Percentiles rank a stretch among this genome's conserved stretches.
Evolutionary conservation across 2,888 invertebrate species (phyloP).

Genomic region (Eudasyphora cyanicolor): DNA sequence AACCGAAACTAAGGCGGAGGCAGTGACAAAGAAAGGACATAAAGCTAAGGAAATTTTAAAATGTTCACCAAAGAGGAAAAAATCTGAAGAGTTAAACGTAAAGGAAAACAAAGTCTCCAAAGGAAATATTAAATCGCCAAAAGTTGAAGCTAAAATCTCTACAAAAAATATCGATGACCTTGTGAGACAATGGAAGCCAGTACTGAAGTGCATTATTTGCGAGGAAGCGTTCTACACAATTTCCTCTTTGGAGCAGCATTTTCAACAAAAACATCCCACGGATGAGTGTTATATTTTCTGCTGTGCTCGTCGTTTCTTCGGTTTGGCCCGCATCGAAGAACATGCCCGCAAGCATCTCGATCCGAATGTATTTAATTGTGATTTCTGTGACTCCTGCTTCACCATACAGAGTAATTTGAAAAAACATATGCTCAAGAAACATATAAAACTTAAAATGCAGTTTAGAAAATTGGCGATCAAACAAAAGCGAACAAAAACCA

Average conservation of each 20-base stretch:
- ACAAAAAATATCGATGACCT: background rate
- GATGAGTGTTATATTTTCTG: slow-evolving; percentile 64
- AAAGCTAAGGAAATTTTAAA: too few species aligned
- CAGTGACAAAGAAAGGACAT: too few species aligned
- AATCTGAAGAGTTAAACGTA: background rate
- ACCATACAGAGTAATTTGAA: background rate
- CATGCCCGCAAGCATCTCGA: slow-evolving; percentile 65
- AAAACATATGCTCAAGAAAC: background rate
- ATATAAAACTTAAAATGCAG: background rate
- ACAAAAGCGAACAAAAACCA: background rate
- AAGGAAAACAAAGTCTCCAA: background rate
- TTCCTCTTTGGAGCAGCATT: slow-evolving; percentile 67
- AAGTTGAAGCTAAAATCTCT: background rate
- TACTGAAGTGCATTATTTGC: slow-evolving; percentile 66
- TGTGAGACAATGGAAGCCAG: slow-evolving; percentile 51
- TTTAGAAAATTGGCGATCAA: background rate
- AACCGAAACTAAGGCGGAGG: too few species aligned
- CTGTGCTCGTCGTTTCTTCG: slow-evolving; percentile 64
- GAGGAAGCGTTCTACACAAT: background rate
- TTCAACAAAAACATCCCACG: slow-evolving; percentile 57
- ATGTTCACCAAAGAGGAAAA: too few species aligned
- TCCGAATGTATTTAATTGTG: background rate
- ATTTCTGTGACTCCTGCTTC: background rate
- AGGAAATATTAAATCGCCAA: background rate
- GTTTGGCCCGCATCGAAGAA: slow-evolving; percentile 65